Conservation (phyloP, 2,113 vertebrate species). For the Riparia riparia region DNA sequence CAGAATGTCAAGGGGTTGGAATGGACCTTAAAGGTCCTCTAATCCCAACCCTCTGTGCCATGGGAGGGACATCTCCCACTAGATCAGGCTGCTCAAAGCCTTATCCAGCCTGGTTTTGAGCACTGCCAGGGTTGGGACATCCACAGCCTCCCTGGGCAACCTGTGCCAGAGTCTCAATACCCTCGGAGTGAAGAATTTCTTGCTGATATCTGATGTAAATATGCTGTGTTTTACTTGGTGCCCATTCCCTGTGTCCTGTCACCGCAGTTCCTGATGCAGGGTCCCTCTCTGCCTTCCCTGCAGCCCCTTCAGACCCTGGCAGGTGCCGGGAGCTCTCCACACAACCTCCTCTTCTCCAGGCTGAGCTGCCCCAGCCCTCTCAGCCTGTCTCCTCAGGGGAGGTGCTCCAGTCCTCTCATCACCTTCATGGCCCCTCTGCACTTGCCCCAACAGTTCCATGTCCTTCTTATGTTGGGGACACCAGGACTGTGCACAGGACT, state of each 20-base stretch:
- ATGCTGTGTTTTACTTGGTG: neutral
- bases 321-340: neutral
- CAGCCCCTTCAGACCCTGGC: neutral
- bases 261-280: neutral
- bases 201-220: neutral
- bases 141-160: neutral
- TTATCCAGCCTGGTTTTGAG: neutral
- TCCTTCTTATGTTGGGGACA: neutral
- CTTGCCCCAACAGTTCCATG: neutral
- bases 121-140: neutral
- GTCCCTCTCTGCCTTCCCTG: neutral
- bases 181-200: neutral
- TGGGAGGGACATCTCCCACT: neutral
- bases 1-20: neutral
- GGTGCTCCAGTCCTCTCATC: neutral
- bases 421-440: neutral
- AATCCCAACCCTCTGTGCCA: fast-evolving
- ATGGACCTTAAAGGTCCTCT: neutral
- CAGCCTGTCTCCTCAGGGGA: neutral
- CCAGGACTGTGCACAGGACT: neutral
- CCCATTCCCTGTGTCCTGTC: neutral
- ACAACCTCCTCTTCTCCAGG: neutral
- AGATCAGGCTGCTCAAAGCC: neutral
- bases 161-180: neutral
- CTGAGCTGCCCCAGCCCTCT: neutral